A percentile compares a stretch with the other conserved stretches of the same genome.
phyloP scores from a whole-genome alignment of 2,797 vertebrate species.

The Lacerta viridis region DNA sequence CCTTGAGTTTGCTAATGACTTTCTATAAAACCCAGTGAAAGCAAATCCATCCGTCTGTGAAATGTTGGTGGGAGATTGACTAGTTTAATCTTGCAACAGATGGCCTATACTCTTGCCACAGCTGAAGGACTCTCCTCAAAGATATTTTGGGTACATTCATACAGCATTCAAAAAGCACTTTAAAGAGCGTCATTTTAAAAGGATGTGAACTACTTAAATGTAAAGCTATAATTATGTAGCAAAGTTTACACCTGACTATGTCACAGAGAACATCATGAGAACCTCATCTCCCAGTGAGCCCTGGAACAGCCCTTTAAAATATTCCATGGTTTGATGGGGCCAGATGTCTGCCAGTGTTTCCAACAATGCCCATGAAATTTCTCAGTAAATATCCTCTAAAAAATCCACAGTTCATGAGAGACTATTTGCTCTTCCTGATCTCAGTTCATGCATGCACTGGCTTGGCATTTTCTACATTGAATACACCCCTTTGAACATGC shows the following conservation, averaged over 20 bases:
- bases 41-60: slow-evolving; percentile 45
- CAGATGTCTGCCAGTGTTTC: no score
- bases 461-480: no score
- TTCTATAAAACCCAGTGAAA: background rate
- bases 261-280: background rate
- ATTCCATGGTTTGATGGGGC: background rate
- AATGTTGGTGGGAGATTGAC: background rate
- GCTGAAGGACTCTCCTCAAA: slow-evolving; percentile 13
- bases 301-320: background rate
- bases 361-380: no score
- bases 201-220: background rate
- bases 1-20: slow-evolving; percentile 37
- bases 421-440: no score
- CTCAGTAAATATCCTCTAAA: no score
- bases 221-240: background rate
- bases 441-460: no score
- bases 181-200: slow-evolving; percentile 4
- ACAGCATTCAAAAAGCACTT: slow-evolving; percentile 5
- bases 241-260: background rate
- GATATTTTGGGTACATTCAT: background rate
- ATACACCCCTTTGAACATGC: no score
- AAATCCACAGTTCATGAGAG: no score
- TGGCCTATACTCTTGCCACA: slow-evolving; percentile 28
- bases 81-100: slow-evolving; percentile 37
- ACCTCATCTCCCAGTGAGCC: background rate